These are phyloP conservation scores for Baryphthengus martii DNA, from an alignment of 2,113 vertebrate species.

Conservation along the genomic window DNA sequence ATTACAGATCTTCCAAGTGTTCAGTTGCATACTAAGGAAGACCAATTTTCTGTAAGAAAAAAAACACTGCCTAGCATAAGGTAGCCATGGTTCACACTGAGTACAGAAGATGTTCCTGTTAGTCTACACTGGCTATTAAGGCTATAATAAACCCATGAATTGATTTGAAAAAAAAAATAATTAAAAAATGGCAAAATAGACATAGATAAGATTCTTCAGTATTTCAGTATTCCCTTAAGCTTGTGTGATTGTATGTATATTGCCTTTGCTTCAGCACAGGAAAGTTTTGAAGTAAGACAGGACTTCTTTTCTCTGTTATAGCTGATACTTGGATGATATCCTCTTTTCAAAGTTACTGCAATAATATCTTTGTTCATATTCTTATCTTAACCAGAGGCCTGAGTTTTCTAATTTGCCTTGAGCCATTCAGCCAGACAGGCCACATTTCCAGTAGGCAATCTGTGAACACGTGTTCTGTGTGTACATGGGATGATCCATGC, in stretches of 20 bases:
- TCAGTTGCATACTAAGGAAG: not conserved
- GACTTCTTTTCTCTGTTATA: not conserved
- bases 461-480: not conserved
- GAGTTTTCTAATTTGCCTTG: not conserved
- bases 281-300: not conserved
- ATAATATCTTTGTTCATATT: not conserved
- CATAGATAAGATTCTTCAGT: not conserved
- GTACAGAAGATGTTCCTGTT: not conserved
- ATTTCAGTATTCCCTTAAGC: not conserved
- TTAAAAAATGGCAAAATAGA: not conserved
- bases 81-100: not conserved
- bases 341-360: not conserved
- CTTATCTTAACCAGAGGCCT: not conserved
- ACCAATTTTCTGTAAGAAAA: not conserved
- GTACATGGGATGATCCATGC: not conserved
- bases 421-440: not conserved
- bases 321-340: not conserved
- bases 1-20: not conserved
- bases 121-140: not conserved
- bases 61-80: rapidly evolving
- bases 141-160: not conserved
- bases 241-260: not conserved
- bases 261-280: not conserved
- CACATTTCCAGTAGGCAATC: not conserved
- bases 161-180: not conserved